Evolutionary conservation across 92 coral and sea anemone species (phyloP).

Genomic region (Pocillopora grandis): DNA sequence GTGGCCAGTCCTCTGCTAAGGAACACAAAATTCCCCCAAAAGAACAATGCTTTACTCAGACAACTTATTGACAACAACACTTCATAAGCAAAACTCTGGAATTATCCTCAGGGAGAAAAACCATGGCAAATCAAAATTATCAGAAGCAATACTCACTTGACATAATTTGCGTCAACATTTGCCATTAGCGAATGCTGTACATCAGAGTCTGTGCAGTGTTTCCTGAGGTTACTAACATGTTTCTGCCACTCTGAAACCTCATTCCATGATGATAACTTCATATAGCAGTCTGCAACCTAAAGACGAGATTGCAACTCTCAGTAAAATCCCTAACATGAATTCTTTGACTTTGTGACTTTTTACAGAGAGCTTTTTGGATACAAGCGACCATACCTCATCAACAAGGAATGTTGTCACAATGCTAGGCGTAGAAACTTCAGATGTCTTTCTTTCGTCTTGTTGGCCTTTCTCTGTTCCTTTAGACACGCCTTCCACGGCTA

Average conservation of each 20-base stretch:
- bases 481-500: conserved; percentile 57
- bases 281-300: conserved; percentile 88
- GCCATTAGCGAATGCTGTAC: conserved; percentile 79
- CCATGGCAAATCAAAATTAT: not conserved
- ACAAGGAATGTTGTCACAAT: conserved; percentile 71
- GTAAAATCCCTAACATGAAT: too few species aligned
- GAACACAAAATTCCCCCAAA: too few species aligned
- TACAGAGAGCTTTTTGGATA: too few species aligned
- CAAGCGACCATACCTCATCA: conserved; percentile 71
- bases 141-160: conserved; percentile 65
- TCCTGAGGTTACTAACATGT: conserved; percentile 68
- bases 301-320: not conserved
- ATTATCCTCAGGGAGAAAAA: not conserved
- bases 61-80: too few species aligned
- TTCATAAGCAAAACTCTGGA: too few species aligned
- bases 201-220: conserved; percentile 67
- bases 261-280: conserved; percentile 88
- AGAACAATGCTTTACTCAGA: too few species aligned
- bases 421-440: conserved; percentile 33
- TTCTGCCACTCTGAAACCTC: conserved; percentile 98
- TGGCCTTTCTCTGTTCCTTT: conserved; percentile 43
- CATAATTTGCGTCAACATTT: conserved; percentile 81
- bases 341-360: not conserved
- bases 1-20: too few species aligned
- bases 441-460: conserved; percentile 53